Evolutionary conservation across 2,888 invertebrate species (phyloP).

Genomic region (Calameuta pallipes): DNA sequence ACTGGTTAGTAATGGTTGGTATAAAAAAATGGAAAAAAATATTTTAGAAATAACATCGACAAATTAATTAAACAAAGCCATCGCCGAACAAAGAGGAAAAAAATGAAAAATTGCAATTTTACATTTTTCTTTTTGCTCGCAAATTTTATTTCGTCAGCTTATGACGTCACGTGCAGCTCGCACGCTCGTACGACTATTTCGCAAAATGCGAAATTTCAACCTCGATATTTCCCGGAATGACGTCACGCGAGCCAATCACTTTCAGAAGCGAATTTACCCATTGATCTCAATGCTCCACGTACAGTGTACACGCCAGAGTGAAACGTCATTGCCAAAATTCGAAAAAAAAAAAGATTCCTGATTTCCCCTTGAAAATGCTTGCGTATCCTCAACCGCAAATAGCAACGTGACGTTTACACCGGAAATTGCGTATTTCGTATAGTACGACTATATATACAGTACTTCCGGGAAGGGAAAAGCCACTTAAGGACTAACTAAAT

Average conservation of each 20-base stretch:
- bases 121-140: neutral
- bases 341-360: neutral
- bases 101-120: neutral
- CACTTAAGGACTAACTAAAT: neutral
- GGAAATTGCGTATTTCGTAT: neutral
- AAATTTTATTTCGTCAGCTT: neutral
- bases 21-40: neutral
- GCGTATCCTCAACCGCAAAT: neutral
- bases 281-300: neutral
- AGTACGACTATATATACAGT: neutral
- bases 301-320: neutral
- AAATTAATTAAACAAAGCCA: no score
- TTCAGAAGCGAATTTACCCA: neutral
- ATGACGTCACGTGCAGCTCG: neutral
- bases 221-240: neutral
- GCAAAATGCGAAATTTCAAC: neutral
- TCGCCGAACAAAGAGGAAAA: neutral
- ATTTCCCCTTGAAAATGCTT: neutral
- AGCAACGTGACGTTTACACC: neutral
- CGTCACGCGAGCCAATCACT: neutral
- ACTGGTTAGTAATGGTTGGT: neutral
- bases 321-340: neutral
- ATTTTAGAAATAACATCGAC: neutral
- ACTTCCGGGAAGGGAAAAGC: neutral
- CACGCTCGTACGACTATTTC: neutral